Conservation (phyloP, 2,888 invertebrate species). For the Saturnia japonica region DNA sequence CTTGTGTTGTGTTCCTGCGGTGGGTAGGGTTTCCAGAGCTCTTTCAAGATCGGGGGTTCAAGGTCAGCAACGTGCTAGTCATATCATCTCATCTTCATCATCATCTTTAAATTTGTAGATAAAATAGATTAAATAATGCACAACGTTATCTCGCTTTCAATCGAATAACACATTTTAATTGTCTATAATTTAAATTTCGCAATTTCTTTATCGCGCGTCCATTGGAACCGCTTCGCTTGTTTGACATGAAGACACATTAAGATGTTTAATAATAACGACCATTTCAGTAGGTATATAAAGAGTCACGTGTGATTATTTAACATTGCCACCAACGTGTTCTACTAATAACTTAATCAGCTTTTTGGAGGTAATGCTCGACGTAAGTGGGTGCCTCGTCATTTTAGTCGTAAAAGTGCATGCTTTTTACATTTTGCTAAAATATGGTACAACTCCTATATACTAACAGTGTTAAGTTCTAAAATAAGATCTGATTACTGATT, state of each 20-base stretch:
- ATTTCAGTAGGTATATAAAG: not conserved
- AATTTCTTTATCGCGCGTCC: not conserved
- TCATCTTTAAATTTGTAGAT: too few relatives aligned
- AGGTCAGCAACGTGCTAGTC: too few relatives aligned
- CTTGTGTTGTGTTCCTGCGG: too few relatives aligned
- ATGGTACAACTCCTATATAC: not conserved
- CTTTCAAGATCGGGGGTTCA: too few relatives aligned
- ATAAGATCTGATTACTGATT: too few relatives aligned
- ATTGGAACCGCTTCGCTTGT: not conserved
- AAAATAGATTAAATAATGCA: not conserved
- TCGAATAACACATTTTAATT: not conserved
- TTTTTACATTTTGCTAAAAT: not conserved
- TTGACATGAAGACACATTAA: not conserved
- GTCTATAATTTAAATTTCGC: not conserved
- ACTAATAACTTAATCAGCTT: not conserved
- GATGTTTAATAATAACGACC: not conserved
- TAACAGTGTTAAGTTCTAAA: too few relatives aligned
- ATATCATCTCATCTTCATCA: too few relatives aligned
- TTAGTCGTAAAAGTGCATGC: not conserved
- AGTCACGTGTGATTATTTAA: not conserved
- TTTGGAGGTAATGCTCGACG: not conserved
- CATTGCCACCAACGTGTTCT: not conserved
- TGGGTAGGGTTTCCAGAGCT: too few relatives aligned
- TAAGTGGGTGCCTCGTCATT: not conserved
- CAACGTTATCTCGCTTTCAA: too few relatives aligned